These are phyloP conservation scores for Galagoides demidoff DNA, from an alignment of 2,797 vertebrate species.

Conservation along the genomic window DNA sequence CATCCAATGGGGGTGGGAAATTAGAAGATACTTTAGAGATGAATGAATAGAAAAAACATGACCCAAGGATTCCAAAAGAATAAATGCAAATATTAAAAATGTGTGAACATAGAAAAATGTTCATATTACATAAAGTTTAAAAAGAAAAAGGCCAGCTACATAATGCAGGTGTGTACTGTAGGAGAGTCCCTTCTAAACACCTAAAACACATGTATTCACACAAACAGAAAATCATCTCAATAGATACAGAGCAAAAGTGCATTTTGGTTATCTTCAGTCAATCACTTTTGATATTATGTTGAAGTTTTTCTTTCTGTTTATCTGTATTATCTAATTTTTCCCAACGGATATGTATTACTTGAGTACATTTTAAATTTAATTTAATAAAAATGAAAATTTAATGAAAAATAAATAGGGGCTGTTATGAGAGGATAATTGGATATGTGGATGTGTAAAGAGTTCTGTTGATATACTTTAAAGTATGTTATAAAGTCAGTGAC, in stretches of 20 bases:
- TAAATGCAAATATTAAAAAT: constrained; percentile 23
- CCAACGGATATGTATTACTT: neutral
- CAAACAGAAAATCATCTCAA: neutral
- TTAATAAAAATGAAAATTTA: constrained; percentile 28
- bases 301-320: constrained; percentile 25
- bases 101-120: neutral
- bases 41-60: constrained; percentile 30
- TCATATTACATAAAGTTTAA: neutral
- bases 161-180: neutral
- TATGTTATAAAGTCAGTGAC: neutral
- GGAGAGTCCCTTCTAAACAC: neutral
- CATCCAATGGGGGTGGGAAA: neutral
- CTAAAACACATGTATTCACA: neutral
- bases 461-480: constrained; percentile 4
- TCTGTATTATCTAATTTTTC: constrained; percentile 9
- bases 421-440: constrained; percentile 10
- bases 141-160: constrained; percentile 18
- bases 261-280: neutral
- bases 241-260: neutral
- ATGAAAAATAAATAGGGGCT: constrained; percentile 17
- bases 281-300: constrained; percentile 38
- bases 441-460: neutral
- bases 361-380: constrained; percentile 29
- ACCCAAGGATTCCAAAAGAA: neutral
- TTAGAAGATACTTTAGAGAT: neutral